Conservation (phyloP, 2,888 invertebrate genomes). For the Lapara coniferarum region DNA sequence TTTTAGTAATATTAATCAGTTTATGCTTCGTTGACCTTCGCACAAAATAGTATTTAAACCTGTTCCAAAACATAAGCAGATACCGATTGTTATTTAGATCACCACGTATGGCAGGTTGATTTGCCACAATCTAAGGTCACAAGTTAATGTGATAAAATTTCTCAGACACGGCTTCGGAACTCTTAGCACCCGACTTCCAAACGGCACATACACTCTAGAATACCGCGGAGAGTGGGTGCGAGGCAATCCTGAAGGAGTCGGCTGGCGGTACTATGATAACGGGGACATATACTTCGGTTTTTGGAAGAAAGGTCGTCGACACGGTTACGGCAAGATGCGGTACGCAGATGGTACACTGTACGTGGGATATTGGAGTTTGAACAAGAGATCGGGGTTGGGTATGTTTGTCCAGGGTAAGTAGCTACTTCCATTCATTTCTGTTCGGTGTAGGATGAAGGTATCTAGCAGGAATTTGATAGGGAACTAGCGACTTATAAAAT, state of each 20-base stretch:
- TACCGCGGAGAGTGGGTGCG: constrained; percentile 85
- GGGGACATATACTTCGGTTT: constrained; percentile 85
- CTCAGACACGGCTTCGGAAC: constrained; percentile 84
- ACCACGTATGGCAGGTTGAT: no score
- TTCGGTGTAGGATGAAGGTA: no score
- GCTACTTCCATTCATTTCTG: no score
- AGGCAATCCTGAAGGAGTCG: constrained; percentile 83
- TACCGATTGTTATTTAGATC: no score
- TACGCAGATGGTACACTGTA: constrained; percentile 83
- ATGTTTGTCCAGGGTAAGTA: constrained; percentile 78
- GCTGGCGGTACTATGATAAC: constrained; percentile 81
- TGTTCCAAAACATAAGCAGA: no score
- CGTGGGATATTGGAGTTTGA: constrained; percentile 84
- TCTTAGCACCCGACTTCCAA: constrained; percentile 65
- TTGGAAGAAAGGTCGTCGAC: constrained; percentile 73
- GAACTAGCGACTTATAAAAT: no score
- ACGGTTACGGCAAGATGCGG: constrained; percentile 86
- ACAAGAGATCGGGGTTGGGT: constrained; percentile 78
- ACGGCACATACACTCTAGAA: constrained; percentile 69
- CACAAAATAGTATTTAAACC: no score
- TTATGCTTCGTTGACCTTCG: no score
- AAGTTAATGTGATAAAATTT: not conserved
- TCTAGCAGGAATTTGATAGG: no score
- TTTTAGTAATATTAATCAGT: no score
- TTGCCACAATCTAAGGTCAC: no score